These are phyloP conservation scores for Psilopogon haemacephalus DNA, from an alignment of 2,113 vertebrate genomes.

Conservation along the genomic window DNA sequence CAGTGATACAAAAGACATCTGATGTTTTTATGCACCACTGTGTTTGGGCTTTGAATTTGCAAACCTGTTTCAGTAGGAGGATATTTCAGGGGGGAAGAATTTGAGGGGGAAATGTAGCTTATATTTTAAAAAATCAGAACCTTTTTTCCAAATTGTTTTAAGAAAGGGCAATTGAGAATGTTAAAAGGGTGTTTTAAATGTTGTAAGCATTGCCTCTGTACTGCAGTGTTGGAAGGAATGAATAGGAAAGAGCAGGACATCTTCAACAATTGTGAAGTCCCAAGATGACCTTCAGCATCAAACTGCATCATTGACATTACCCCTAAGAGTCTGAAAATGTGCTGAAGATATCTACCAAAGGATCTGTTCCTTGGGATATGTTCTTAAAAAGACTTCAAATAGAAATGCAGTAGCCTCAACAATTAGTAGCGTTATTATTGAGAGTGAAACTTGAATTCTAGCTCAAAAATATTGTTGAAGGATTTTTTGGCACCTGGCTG, in stretches of 20 bases:
- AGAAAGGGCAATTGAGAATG: not conserved
- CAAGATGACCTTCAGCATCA: not conserved
- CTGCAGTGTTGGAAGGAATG: not conserved
- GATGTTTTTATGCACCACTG: rapidly evolving
- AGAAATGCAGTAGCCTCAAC: not conserved
- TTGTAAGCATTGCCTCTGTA: not conserved
- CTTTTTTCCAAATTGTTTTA: not conserved
- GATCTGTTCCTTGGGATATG: not conserved
- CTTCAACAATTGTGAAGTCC: not conserved
- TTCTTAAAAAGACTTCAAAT: not conserved
- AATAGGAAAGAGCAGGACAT: not conserved
- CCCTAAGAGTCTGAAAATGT: not conserved
- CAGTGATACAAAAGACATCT: not conserved
- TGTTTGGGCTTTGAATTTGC: not conserved
- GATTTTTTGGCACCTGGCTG: not conserved
- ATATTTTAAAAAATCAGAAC: not conserved
- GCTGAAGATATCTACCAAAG: not conserved
- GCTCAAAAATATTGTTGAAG: not conserved
- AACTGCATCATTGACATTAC: not conserved
- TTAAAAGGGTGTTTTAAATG: not conserved
- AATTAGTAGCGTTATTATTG: not conserved
- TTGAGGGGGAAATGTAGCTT: not conserved
- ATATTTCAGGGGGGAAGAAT: not conserved
- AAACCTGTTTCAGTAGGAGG: not conserved
- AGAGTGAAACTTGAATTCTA: not conserved